Base-by-base conservation (phyloP, 2,113 vertebrate species). In the Corynorhinus townsendii region DNA sequence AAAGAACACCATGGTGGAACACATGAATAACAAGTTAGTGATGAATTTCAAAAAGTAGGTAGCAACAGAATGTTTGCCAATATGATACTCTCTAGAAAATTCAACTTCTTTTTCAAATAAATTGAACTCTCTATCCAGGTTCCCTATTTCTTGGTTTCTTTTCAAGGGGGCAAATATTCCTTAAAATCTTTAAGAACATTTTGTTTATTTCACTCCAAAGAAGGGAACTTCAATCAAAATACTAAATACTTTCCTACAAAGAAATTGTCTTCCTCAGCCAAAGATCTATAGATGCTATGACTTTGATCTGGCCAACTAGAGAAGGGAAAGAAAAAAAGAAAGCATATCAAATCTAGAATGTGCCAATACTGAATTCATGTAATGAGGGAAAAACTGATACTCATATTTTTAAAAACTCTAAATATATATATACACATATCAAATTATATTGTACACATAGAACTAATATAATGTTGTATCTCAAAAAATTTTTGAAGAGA, bases 351-450 rank as follows among this genome's bases (percentile, higher is more conserved):
- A 54, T 69, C 28, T 45, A 84, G 28, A 89, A 64, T 56, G 17
- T 76, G 35, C 40, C 68, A 87, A 43, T 80, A 49, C 9, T 85
- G 28, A 72, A 89, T 38, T 82, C 35, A 93, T 28, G 24, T 85
- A 28, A 95, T 47, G 14, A 17, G 16, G 0, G 30, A 64, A 87
- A 97, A 83, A 35, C 0, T 68, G 35, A 38, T 73, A 82, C 14
- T 87, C 15, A 6, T 82, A 56, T 47, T 75, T 94, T 86, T 72
- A 95, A 92, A 95, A 96, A 83, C 30, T 86, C 89, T 40, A 93
- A 75, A 45, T 79, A 66, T 64, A 76, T 64, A 76, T 28, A 75
- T 1, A 56, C 19, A 84, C n/a, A 54, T 86, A 92, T 2, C 8
- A 19, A 79, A 92, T 77, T 75, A 77, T 79, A 17, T 43, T 77